Evolutionary conservation across 2,113 vertebrate genomes (phyloP), one percentile per base, ranked within the genome.

Genomic region (Nothobranchius kuhntae): DNA sequence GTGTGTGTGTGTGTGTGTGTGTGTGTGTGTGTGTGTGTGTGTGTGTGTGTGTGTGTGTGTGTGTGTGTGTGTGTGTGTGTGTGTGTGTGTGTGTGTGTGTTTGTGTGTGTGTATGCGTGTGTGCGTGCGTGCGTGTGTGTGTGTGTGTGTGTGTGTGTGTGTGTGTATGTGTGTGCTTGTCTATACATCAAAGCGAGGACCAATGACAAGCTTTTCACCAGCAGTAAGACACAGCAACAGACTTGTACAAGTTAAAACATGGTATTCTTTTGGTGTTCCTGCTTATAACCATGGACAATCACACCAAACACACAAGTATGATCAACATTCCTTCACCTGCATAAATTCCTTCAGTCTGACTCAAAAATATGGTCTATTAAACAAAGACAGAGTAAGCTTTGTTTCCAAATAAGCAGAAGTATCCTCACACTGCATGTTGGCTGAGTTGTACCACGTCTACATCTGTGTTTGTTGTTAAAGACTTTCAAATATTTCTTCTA

Each of bases 371-470:
- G 53, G n/a, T 35, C 52, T 68, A 52, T 84, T 82, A 77, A 72
- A 77, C 61, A 74, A 77, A 78, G 77, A 83, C 84, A 81, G 61
- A 74, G 65, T 61, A 13, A 55, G 65, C 73, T 80, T 83, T 87
- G 83, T 87, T 53, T 87, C 73, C 68, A 76, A 68, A 78, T 78
- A 73, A 79, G 81, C 75, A 68, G 70, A 78, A 74, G 59, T 81
- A 36, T 56, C 57, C 65, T 71, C 52, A 52, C 62, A 24, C 66
- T 76, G 55, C 77, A 58, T 13, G 26, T 76, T 80, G 77, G 73
- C 61, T 64, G 44, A 26, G 60, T 75, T 78, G 13, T 38, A 51
- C 17, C 58, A 44, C 47, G 51, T 64, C 68, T 65, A 42, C 51
- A 63, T 83, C 53, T 62, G 47, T 47, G 14, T 66, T 61, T 57